Conservation (phyloP, 64 coral and sea anemone species). For the Anthopleura sola region DNA sequence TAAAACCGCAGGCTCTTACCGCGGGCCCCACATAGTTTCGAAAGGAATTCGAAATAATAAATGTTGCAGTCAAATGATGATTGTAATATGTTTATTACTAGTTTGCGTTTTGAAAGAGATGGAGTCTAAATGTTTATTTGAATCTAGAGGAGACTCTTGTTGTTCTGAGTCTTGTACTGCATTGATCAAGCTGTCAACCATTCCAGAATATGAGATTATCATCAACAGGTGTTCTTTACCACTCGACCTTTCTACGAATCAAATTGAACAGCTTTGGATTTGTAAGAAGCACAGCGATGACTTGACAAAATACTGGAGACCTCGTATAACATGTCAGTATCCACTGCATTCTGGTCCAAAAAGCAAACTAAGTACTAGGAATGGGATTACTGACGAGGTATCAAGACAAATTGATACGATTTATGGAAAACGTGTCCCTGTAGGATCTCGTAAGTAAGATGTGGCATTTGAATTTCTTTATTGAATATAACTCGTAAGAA, state of each 20-base stretch:
- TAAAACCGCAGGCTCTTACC: no score
- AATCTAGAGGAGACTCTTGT: conserved; percentile 10
- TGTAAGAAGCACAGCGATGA: conserved; percentile 27
- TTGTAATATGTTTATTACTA: not conserved
- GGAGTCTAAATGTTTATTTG: conserved; percentile 31
- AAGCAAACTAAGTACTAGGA: conserved; percentile 47
- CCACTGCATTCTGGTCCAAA: conserved; percentile 20
- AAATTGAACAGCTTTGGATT: conserved; percentile 39
- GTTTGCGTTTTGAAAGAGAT: conserved; percentile 5
- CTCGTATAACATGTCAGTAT: conserved; percentile 50
- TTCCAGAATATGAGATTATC: conserved; percentile 47
- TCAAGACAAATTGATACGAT: conserved; percentile 39
- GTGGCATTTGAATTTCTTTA: no score
- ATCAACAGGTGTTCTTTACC: conserved; percentile 41
- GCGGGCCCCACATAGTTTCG: no score
- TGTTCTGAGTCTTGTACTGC: conserved; percentile 9
- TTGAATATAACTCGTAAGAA: no score
- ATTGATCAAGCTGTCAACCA: not conserved
- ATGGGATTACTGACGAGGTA: conserved; percentile 21
- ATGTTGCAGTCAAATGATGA: no score
- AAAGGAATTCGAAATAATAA: no score
- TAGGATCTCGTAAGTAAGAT: conserved; percentile 40
- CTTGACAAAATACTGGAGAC: conserved; percentile 41
- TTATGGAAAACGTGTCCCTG: conserved; percentile 48
- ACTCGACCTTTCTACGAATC: conserved; percentile 26